A percentile compares a stretch with the other conserved stretches of the same genome.
Evolutionary conservation across 1,140 invertebrate genomes (phyloP).

Genomic region (Drosophila kanapiae): DNA sequence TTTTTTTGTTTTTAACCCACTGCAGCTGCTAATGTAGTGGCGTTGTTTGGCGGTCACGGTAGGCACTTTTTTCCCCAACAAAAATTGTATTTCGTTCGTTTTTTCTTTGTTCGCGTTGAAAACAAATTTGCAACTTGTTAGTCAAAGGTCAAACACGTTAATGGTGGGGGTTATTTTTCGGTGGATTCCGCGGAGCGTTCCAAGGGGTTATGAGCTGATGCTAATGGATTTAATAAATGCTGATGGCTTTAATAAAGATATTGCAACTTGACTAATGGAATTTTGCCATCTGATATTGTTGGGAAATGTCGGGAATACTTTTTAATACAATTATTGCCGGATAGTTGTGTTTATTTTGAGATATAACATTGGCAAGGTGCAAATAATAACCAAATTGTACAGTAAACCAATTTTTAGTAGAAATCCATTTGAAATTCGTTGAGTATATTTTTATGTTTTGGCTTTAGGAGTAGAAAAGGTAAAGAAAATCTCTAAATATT

Average conservation of each 20-base stretch:
- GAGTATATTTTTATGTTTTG: too few species aligned
- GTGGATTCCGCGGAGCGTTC: constrained; percentile 7
- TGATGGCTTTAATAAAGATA: constrained; percentile 48
- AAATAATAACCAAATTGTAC: too few species aligned
- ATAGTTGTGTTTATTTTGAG: background rate
- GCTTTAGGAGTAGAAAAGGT: too few species aligned
- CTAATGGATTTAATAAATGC: constrained; percentile 50
- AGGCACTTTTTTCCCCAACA: constrained; percentile 29
- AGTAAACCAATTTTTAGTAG: too few species aligned
- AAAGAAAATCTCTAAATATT: too few species aligned
- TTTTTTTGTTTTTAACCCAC: constrained; percentile 13
- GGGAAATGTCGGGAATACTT: background rate
- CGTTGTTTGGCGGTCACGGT: constrained; percentile 75
- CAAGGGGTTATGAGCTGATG: constrained; percentile 31
- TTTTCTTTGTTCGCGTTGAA: constrained; percentile 46
- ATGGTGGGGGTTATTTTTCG: constrained; percentile 12
- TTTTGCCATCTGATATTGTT: background rate
- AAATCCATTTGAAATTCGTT: too few species aligned
- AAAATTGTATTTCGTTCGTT: constrained; percentile 12
- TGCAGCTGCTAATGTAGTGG: constrained; percentile 78
- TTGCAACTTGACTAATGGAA: background rate
- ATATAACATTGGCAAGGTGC: background rate
- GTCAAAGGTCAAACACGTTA: constrained; percentile 59
- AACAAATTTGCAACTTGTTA: constrained; percentile 65
- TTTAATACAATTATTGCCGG: background rate